phyloP scores from a whole-genome alignment of 2,113 vertebrate species.

The Turnix velox region DNA sequence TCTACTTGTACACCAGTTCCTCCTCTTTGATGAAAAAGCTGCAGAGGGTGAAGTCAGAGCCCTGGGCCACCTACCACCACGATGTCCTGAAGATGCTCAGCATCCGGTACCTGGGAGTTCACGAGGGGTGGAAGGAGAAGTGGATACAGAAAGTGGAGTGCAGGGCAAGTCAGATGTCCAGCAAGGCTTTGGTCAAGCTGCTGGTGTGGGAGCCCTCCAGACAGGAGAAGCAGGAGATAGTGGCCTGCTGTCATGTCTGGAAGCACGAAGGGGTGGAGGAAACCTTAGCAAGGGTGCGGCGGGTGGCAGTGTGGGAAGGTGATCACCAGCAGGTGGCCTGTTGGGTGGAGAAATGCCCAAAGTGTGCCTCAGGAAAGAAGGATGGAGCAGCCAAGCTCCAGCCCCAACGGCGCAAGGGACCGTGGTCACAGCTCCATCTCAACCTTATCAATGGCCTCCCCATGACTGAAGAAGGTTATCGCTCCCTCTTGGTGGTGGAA shows the following conservation, averaged over 20 bases:
- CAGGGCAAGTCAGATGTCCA: not conserved
- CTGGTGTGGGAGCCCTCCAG: not conserved
- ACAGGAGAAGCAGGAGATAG: not conserved
- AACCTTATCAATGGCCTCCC: not conserved
- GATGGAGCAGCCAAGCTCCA: fast-evolving
- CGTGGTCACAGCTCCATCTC: not conserved
- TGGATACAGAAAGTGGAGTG: not conserved
- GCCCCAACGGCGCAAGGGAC: not conserved
- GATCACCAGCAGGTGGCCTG: fast-evolving
- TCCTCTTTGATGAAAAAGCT: not conserved
- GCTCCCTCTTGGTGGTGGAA: not conserved
- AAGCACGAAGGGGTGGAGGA: not conserved
- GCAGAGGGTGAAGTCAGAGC: not conserved
- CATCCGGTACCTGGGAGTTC: fast-evolving
- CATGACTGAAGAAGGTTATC: fast-evolving
- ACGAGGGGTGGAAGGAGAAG: not conserved
- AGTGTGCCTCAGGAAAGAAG: fast-evolving
- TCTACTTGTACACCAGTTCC: not conserved
- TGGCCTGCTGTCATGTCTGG: not conserved
- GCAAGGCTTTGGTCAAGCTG: fast-evolving
- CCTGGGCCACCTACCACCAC: fast-evolving
- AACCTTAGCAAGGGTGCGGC: not conserved
- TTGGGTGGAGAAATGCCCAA: not conserved
- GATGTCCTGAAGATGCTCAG: not conserved
- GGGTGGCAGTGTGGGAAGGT: not conserved